Percentiles rank a stretch among this genome's conserved stretches.
Conservation (phyloP, 1,140 invertebrate species). For the roundworm (Caenorhabditis elegans) region WBcel235 BX284605.5:5893001-5893500, state of each 20-base stretch:
- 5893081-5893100: background rate
- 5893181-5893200: constrained; percentile 24
- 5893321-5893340: background rate
- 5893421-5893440: constrained; percentile 28
- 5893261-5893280: constrained; percentile 16
- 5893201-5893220: background rate
- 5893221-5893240: background rate
- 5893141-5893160: background rate
- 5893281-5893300: background rate
- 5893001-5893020: too few species aligned
- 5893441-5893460: constrained; percentile 37
- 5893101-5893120: background rate
- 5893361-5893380: background rate
- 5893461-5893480: constrained; percentile 30
- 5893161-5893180: constrained; percentile 19
- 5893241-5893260: background rate
- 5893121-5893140: background rate
- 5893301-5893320: background rate
- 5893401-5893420: constrained; percentile 21
- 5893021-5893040: too few species aligned
- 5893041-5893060: background rate
- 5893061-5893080: background rate
- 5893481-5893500: background rate
- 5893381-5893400: background rate
- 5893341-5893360: background rate